Base-by-base conservation (phyloP, 2,113 vertebrate genomes). In the Galbula dea region DNA sequence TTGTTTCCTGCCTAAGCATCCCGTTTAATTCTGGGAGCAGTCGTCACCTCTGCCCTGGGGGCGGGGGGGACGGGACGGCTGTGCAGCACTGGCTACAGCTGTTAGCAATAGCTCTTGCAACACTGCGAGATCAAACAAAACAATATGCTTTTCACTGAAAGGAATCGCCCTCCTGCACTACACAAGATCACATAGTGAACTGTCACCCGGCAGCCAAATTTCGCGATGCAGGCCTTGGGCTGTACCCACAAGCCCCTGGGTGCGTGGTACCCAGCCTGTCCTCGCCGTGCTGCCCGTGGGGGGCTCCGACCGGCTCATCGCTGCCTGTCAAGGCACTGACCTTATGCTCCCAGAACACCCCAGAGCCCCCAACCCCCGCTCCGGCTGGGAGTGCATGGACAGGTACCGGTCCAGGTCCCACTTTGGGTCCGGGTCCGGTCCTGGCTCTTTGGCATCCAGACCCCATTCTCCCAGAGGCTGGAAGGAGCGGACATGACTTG, bases 71-170 rank as follows among this genome's bases (percentile, higher is more conserved):
- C 23, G 57, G 32, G 17, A 7, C n/a, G 59, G 48, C 46, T 32
- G 36, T 66, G 93, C 58, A 45, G 39, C 59, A 66, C 78, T 79
- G 37, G 7, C 92, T 55, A 30, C 55, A 79, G 37, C 93, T 86
- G 34, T 48, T 86, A 36, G 66, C 86, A 63, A 65, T 4, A 69
- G 82, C 58, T 67, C 68, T 76, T 32, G 65, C n/a, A 88, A 61
- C 86, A 77, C 66, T 43, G 45, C 11, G 26, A 91, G 81, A 89
- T 93, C 54, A 58, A 88, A 94, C 57, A 48, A 62, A 94, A 75
- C 48, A 54, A 48, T 48, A 11, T 1, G 15, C 34, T 80, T 93
- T 95, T 62, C 83, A 8, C 68, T 11, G 54, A 69, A 59, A 37
- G 45, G 63, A 52, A 36, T 43, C 18, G 12, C 58, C 62, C 57